These are phyloP conservation scores for Spondyliosoma cantharus DNA, from an alignment of 2,797 vertebrate species.

Conservation along the genomic window DNA sequence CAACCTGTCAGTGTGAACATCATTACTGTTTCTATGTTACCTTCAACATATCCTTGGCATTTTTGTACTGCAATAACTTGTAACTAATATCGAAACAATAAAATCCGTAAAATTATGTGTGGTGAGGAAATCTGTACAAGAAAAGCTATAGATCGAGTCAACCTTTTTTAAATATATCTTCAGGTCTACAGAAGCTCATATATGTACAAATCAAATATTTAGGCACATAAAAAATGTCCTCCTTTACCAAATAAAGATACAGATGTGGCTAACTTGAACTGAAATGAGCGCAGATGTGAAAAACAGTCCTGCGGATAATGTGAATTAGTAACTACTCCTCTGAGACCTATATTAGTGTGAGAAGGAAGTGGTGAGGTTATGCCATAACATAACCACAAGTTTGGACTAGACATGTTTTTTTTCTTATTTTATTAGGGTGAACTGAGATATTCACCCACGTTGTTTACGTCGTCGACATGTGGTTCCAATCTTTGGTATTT, in stretches of 20 bases:
- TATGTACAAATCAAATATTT: slow-evolving; percentile 41
- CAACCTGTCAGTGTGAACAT: neutral
- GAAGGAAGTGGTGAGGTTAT: slow-evolving; percentile 44
- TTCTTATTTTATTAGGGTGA: slow-evolving; percentile 37
- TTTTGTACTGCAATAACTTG: neutral
- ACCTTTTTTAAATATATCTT: neutral
- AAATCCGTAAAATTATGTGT: neutral
- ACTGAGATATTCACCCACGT: slow-evolving; percentile 33
- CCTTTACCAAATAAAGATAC: neutral
- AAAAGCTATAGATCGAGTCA: neutral
- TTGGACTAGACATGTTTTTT: slow-evolving; percentile 40
- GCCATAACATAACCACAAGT: slow-evolving; percentile 52
- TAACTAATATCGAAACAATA: neutral
- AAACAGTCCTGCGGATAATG: slow-evolving; percentile 16
- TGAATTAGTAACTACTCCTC: slow-evolving; percentile 14
- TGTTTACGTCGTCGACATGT: slow-evolving; percentile 59
- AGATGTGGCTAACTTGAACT: slow-evolving; percentile 4
- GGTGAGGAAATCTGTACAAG: neutral
- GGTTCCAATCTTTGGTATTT: slow-evolving; percentile 62
- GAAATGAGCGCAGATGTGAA: slow-evolving; percentile 21
- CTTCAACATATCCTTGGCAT: neutral
- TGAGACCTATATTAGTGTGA: slow-evolving; percentile 50
- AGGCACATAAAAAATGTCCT: slow-evolving; percentile 33
- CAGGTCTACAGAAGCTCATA: neutral
- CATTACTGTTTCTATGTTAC: neutral